Evolutionary conservation across 2,113 vertebrate species (phyloP), one percentile per base, ranked within the genome.

Genomic region (rat (Rattus norvegicus)): DNA sequence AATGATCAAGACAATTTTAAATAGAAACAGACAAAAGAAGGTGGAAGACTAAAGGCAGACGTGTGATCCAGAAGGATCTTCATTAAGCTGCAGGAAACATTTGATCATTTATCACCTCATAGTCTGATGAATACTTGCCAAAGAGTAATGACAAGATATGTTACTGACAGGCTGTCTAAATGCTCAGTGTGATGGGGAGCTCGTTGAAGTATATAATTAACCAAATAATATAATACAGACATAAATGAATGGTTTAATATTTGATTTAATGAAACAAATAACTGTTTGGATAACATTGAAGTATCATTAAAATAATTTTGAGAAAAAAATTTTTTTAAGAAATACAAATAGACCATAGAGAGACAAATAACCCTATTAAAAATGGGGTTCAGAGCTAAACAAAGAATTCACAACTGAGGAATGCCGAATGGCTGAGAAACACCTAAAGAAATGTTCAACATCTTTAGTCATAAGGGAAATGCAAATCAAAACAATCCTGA

Each of bases 291-390:
- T 96, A 8, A 13, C 61, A 96, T 90, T 77, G 70, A 85, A 73
- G 88, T 80, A 52, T 86, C 13, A 90, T 73, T 93, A 93, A 92
- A 56, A 11, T 79, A 93, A 93, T 96, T 94, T 96, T 72, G 7
- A 70, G 69, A 39, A 73, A 43, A 43, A 26, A 0, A 88, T 81
- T 70, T 85, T 96, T 91, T 92, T 33, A 54, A 54, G 52, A 54
- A 4, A 26, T 61, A 26, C 75, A 3, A 75, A 65, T 95, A 94
- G 52, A n/a, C n/a, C n/a, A n/a, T n/a, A n/a, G n/a, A n/a, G n/a
- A n/a, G n/a, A n/a, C n/a, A n/a, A n/a, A n/a, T n/a, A n/a, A n/a
- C n/a, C n/a, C n/a, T n/a, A n/a, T n/a, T n/a, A n/a, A n/a, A n/a
- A n/a, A n/a, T n/a, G n/a, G n/a, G n/a, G n/a, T n/a, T n/a, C n/a